Evolutionary conservation across 1,140 invertebrate species (phyloP).

Genomic region (Aplysia californica): DNA sequence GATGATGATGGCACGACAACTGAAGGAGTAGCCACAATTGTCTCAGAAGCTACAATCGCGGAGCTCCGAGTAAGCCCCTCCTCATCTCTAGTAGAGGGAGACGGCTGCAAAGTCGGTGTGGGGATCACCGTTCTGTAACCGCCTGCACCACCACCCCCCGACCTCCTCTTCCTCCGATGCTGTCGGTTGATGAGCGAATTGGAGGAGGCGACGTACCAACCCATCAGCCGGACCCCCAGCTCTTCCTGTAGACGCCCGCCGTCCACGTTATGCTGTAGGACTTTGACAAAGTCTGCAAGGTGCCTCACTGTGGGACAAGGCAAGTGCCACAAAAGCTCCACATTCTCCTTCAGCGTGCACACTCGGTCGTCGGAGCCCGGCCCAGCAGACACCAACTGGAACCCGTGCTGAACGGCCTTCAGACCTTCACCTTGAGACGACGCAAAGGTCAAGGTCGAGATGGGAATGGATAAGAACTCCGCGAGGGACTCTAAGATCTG

Average conservation of each 20-base stretch:
- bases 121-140: conserved; percentile 13
- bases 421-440: conserved; percentile 4
- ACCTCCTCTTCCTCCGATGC: conserved; percentile 8
- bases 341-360: conserved; percentile 18
- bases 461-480: conserved; percentile 22
- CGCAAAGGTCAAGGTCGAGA: not conserved
- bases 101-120: conserved; percentile 20
- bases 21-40: not conserved
- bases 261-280: conserved; percentile 39
- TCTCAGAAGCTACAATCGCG: too few species aligned
- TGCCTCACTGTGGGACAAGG: conserved; percentile 30
- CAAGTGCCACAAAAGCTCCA: conserved; percentile 35
- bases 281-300: conserved; percentile 25
- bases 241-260: conserved; percentile 32
- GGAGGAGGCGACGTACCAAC: conserved; percentile 38
- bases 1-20: not conserved
- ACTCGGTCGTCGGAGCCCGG: conserved; percentile 26
- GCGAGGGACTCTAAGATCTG: conserved; percentile 4
- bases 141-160: not conserved
- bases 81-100: too few species aligned
- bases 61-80: conserved; percentile 21
- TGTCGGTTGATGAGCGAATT: conserved; percentile 12
- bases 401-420: conserved; percentile 18
- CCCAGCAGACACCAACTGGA: conserved; percentile 37
- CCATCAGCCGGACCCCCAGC: conserved; percentile 28